A percentile compares a stretch with the other conserved stretches of the same genome.
These are phyloP conservation scores for Macrobrachium nipponense DNA, from an alignment of 1,140 invertebrate genomes.

Conservation along the genomic window DNA sequence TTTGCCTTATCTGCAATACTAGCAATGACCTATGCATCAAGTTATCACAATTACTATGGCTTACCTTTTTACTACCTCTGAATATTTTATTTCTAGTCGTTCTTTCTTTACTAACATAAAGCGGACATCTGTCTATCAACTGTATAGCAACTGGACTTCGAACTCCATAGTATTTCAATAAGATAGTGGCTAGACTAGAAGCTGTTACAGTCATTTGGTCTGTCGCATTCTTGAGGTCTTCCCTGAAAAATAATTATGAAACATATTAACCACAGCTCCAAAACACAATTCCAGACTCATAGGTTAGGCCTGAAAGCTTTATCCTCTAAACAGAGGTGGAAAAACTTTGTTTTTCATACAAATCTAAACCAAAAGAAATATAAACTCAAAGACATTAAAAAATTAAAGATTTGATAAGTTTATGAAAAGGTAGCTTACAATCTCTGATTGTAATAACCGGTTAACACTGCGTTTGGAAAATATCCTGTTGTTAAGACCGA, in stretches of 20 bases:
- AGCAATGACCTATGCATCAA: not conserved
- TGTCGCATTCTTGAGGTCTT: constrained; percentile 78
- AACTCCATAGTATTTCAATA: constrained; percentile 79
- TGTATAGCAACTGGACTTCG: constrained; percentile 71
- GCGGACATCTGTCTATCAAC: constrained; percentile 78
- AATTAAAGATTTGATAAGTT: too few species aligned
- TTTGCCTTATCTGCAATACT: not conserved
- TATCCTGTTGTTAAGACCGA: too few species aligned
- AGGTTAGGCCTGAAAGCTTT: too few species aligned
- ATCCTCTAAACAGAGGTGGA: too few species aligned
- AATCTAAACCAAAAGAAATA: too few species aligned
- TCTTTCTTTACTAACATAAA: constrained; percentile 87
- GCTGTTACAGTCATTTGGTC: constrained; percentile 79
- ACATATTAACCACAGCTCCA: not conserved
- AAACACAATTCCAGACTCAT: too few species aligned
- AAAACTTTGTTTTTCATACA: too few species aligned
- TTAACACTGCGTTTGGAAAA: too few species aligned
- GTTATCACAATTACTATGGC: not conserved
- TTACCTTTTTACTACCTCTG: constrained; percentile 79
- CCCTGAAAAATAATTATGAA: constrained; percentile 72
- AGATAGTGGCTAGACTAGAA: constrained; percentile 83
- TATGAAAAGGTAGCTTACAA: too few species aligned
- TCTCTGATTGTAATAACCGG: too few species aligned
- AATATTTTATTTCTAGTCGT: constrained; percentile 78
- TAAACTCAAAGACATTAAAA: too few species aligned